These are phyloP conservation scores for Anthoscopus minutus DNA, from an alignment of 2,113 vertebrate genomes.

Conservation along the genomic window DNA sequence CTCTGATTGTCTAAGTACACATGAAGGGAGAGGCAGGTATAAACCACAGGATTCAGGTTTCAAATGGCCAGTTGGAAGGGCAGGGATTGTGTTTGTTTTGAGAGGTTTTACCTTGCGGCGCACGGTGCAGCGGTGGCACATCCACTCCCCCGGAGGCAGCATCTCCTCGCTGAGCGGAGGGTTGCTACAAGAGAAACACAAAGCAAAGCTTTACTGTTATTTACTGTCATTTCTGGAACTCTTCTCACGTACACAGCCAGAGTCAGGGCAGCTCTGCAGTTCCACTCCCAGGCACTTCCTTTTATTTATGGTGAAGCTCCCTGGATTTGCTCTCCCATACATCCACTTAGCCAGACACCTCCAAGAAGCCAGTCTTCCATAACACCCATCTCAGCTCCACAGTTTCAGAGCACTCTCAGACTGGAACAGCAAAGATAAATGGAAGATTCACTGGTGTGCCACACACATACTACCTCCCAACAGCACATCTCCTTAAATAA, in stretches of 20 bases:
- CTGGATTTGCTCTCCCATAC: not conserved
- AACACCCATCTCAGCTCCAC: not conserved
- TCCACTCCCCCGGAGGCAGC: conserved; percentile 98
- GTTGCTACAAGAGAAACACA: conserved; percentile 76
- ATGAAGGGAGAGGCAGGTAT: not conserved
- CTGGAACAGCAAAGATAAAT: not conserved
- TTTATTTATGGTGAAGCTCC: not conserved
- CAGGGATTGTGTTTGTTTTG: not conserved
- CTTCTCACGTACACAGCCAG: not conserved
- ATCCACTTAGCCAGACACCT: not conserved
- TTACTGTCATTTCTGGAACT: conserved; percentile 6
- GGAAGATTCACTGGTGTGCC: not conserved
- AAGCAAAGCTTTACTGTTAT: conserved; percentile 3
- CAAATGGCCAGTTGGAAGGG: not conserved
- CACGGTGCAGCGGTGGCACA: conserved; percentile 97
- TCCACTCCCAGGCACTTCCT: not conserved
- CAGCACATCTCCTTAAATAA: not conserved
- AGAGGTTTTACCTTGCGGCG: conserved; percentile 85
- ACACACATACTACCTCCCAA: not conserved
- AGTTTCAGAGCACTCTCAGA: not conserved
- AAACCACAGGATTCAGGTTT: not conserved
- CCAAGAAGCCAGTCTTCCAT: not conserved
- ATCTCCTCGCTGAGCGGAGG: conserved; percentile 97
- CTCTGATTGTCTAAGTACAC: not conserved
- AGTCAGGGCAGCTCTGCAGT: not conserved